Percentiles rank a stretch among this genome's conserved stretches.
Evolutionary conservation across 2,888 invertebrate genomes (phyloP).

Genomic region (Tenthredo distinguenda): DNA sequence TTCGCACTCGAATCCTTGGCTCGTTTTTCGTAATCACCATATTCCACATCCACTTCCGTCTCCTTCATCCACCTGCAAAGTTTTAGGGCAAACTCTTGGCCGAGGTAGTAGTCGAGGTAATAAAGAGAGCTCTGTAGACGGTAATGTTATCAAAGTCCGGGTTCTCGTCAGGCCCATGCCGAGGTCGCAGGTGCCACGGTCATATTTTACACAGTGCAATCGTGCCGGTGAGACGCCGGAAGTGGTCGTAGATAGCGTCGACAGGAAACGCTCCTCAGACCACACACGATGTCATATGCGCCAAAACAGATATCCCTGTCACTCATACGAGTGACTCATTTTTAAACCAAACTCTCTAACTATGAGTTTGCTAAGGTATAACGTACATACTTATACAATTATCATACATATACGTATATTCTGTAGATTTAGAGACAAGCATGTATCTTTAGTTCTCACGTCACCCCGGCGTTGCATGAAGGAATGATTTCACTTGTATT

Average conservation of each 20-base stretch:
- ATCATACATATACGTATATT: too few relatives aligned
- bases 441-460: background rate
- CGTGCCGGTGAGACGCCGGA: conserved; percentile 72
- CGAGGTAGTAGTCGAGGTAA: background rate
- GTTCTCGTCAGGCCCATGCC: background rate
- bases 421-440: background rate
- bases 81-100: background rate
- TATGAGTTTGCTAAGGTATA: background rate
- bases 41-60: conserved; percentile 68
- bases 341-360: background rate
- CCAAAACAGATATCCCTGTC: conserved; percentile 37
- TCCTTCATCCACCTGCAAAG: conserved; percentile 71
- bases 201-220: conserved; percentile 63
- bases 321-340: background rate
- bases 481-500: background rate
- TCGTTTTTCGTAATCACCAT: background rate
- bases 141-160: conserved; percentile 24
- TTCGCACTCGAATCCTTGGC: background rate
- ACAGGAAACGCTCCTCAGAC: conserved; percentile 66
- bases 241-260: conserved; percentile 68
- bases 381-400: background rate
- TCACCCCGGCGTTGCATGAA: background rate
- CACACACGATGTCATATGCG: conserved; percentile 58
- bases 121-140: conserved; percentile 18
- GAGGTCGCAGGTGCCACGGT: conserved; percentile 40